Percentiles rank a stretch among this genome's conserved stretches.
Evolutionary conservation across 2,113 vertebrate species (phyloP).

Genomic region (Albula goreensis): DNA sequence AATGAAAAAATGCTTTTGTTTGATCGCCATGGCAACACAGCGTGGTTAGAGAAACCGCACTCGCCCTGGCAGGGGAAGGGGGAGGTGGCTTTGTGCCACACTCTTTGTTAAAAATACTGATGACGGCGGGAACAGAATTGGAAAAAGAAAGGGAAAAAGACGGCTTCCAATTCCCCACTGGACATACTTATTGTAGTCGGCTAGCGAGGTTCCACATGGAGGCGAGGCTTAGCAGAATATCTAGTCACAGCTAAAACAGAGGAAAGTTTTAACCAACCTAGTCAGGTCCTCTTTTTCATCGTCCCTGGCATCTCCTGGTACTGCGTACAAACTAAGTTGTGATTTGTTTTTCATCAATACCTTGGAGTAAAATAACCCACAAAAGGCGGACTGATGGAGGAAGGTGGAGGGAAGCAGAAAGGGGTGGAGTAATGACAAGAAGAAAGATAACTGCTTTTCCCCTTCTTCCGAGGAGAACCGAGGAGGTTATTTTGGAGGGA

Average conservation of each 20-base stretch:
- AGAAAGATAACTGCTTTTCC: constrained; percentile 27
- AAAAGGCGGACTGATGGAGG: constrained; percentile 12
- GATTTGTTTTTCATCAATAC: background rate
- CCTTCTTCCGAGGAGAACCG: constrained; percentile 25
- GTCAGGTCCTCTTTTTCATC: background rate
- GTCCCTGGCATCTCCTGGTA: background rate
- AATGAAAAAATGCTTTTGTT: constrained; percentile 18
- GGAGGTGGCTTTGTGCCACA: constrained; percentile 2
- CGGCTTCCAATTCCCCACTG: background rate
- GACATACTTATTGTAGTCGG: background rate
- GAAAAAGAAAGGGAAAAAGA: background rate
- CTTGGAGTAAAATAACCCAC: constrained; percentile 11
- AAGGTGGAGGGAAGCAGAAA: constrained; percentile 34
- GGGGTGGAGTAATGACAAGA: constrained; percentile 40
- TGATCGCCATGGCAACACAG: constrained; percentile 22
- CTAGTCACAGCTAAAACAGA: background rate
- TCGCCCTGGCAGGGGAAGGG: background rate
- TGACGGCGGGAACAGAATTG: background rate
- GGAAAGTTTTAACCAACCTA: background rate
- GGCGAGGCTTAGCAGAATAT: background rate
- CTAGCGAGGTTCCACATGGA: background rate
- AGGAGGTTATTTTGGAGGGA: constrained; percentile 28
- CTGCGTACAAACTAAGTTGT: background rate
- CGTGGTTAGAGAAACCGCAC: constrained; percentile 18
- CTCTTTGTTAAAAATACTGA: constrained; percentile 4